These are phyloP conservation scores for Tarsius wallacei DNA, from an alignment of 2,797 vertebrate genomes.

Conservation along the genomic window DNA sequence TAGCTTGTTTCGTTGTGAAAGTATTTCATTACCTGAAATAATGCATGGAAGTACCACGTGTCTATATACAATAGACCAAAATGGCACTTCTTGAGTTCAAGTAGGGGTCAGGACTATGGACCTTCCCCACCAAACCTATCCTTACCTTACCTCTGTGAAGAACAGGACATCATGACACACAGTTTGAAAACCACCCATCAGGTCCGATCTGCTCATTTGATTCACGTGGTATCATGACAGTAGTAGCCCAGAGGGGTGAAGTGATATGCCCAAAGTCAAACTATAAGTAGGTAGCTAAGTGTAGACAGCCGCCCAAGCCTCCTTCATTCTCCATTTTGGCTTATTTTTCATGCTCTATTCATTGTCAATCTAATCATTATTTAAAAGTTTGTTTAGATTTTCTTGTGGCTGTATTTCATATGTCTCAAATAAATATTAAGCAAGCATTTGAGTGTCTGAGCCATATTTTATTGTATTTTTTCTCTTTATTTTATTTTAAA, in stretches of 20 bases:
- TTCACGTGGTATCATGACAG: not conserved
- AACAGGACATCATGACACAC: not conserved
- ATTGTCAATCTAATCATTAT: not conserved
- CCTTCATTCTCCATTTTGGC: not conserved
- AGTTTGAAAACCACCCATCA: not conserved
- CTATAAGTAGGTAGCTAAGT: not conserved
- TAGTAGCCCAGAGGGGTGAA: not conserved
- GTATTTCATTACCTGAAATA: not conserved
- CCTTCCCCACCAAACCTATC: not conserved
- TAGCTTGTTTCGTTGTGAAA: not conserved
- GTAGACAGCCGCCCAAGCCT: not conserved
- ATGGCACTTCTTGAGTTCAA: not conserved
- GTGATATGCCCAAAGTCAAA: not conserved
- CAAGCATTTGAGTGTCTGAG: slow-evolving; percentile 21
- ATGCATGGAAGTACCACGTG: not conserved
- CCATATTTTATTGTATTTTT: not conserved
- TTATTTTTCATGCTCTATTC: not conserved
- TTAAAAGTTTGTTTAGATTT: slow-evolving; percentile 16
- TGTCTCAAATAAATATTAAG: slow-evolving; percentile 7
- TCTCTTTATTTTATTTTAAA: no score
- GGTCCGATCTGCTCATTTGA: not conserved
- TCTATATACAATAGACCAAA: not conserved
- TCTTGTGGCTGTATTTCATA: slow-evolving; percentile 31
- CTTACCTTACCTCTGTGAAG: not conserved
- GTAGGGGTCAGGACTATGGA: not conserved